phyloP scores from a whole-genome alignment of 2,113 vertebrate species.

The Anolis carolinensis region DNA sequence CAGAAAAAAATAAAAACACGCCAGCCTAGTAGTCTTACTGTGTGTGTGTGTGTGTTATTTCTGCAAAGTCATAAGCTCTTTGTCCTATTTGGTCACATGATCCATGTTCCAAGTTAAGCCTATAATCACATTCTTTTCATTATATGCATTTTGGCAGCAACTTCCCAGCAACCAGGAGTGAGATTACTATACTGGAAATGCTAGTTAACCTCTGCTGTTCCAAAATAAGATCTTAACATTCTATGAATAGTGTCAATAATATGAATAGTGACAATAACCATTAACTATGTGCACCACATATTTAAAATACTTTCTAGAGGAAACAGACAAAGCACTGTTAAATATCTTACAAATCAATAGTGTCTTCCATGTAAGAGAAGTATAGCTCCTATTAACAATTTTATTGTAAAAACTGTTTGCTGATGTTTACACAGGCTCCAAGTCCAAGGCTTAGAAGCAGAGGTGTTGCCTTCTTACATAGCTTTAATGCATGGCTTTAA shows the following conservation, averaged over 20 bases:
- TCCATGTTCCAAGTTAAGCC: constrained; percentile 46
- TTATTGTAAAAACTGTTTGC: not conserved
- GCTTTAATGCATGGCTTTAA: not conserved
- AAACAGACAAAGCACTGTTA: not conserved
- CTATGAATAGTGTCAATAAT: not conserved
- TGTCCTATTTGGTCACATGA: constrained; percentile 46
- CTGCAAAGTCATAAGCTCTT: constrained; percentile 20
- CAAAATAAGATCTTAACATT: not conserved
- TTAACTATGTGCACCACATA: not conserved
- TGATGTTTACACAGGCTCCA: not conserved
- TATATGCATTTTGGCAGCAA: constrained; percentile 25
- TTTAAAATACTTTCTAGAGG: not conserved
- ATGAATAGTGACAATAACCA: not conserved
- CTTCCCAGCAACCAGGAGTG: constrained; percentile 30
- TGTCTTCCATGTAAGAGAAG: not conserved
- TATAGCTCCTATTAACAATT: not conserved
- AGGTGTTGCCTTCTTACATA: not conserved
- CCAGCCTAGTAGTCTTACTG: rapidly evolving
- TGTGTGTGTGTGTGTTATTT: not conserved
- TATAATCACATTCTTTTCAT: constrained; percentile 46
- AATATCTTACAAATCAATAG: not conserved
- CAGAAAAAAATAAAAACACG: not conserved
- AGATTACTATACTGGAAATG: constrained; percentile 21
- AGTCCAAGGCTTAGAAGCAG: not conserved
- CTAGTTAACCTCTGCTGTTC: not conserved